Evolutionary conservation across 2,797 vertebrate genomes (phyloP), one percentile per base, ranked within the genome.

Genomic region (Emydoidea blandingii): DNA sequence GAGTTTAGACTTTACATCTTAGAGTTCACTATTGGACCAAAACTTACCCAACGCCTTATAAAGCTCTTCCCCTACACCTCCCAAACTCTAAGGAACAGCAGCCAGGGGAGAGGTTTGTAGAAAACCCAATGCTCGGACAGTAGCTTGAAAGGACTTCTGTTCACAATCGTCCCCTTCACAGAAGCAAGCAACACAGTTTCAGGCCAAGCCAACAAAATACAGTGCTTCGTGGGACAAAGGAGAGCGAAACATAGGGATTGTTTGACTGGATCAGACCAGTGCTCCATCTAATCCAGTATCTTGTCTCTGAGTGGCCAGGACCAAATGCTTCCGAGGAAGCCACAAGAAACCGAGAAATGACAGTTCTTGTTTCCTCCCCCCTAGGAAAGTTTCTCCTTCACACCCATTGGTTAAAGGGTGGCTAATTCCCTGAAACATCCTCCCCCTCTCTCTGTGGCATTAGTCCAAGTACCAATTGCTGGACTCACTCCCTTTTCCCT

Each of bases 91-190:
- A 21, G 15, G 78, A 52, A 56, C 44, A 50, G 78, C 21, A 37
- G 23, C 21, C n/a, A 68, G n/a, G 21, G 83, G n/a, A 34, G 12
- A 9, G 2, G 25, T 56, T 37, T 79, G 56, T 52, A 79, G 21
- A 57, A 59, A 79, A 41, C 53, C 54, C 8, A 27, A 0, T 2
- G 31, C 5, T n/a, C 8, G 2, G 47, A 76, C 4, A n/a, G 54
- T 79, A 56, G 10, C 47, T 19, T 2, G 8, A 85, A 56, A 4
- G 44, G 37, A 19, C n/a, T 34, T 50, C 23, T 19, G 44, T 19
- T 79, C 8, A 21, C 6, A 56, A 56, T 50, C 37, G 12, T 7
- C 16, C 18, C 31, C 62, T 41, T 78, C 7, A 59, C 14, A 1
- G 1, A 72, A 37, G 10, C 12, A 79, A 88, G 65, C 27, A 53